A percentile compares a stretch with the other conserved stretches of the same genome.
These are phyloP conservation scores for Cephalotes varians DNA, from an alignment of 2,888 invertebrate species.

Conservation along the genomic window DNA sequence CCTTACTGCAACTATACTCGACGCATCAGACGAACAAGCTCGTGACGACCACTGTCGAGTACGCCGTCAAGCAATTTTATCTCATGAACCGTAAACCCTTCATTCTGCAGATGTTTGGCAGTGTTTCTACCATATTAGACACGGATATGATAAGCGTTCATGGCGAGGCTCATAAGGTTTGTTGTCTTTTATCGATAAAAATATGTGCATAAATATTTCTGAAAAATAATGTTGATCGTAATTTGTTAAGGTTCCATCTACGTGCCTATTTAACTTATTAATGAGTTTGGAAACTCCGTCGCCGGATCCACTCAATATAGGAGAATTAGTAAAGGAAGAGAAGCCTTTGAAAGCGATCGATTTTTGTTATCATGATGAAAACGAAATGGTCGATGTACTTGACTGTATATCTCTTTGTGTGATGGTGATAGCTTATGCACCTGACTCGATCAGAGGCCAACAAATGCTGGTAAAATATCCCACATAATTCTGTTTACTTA, in stretches of 20 bases:
- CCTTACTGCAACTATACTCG: slow-evolving; percentile 97
- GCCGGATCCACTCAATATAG: slow-evolving; percentile 97
- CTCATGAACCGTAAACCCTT: slow-evolving; percentile 99
- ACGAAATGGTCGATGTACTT: slow-evolving; percentile 97
- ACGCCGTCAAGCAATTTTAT: slow-evolving; percentile 99
- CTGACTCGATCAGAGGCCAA: slow-evolving; percentile 96
- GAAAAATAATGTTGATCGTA: background rate
- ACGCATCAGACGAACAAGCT: slow-evolving; percentile 99
- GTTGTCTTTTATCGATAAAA: background rate
- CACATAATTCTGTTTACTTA: background rate
- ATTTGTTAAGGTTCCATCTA: slow-evolving; percentile 91
- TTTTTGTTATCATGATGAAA: slow-evolving; percentile 99
- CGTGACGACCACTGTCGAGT: slow-evolving; percentile 98
- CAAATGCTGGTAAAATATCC: slow-evolving; percentile 93
- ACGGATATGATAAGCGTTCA: slow-evolving; percentile 94
- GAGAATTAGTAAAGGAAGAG: slow-evolving; percentile 95
- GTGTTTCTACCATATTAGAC: slow-evolving; percentile 98
- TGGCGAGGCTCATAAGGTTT: slow-evolving; percentile 96
- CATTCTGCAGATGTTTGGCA: slow-evolving; percentile 99
- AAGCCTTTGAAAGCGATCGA: slow-evolving; percentile 97
- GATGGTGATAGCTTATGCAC: slow-evolving; percentile 99
- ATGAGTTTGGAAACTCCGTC: slow-evolving; percentile 97
- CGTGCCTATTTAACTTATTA: slow-evolving; percentile 96
- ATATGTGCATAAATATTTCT: background rate
- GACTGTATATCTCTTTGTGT: slow-evolving; percentile 99